Percentiles rank a stretch among this genome's conserved stretches.
phyloP scores from a whole-genome alignment of 2,888 invertebrate genomes.

The Phlogophora meticulosa region DNA sequence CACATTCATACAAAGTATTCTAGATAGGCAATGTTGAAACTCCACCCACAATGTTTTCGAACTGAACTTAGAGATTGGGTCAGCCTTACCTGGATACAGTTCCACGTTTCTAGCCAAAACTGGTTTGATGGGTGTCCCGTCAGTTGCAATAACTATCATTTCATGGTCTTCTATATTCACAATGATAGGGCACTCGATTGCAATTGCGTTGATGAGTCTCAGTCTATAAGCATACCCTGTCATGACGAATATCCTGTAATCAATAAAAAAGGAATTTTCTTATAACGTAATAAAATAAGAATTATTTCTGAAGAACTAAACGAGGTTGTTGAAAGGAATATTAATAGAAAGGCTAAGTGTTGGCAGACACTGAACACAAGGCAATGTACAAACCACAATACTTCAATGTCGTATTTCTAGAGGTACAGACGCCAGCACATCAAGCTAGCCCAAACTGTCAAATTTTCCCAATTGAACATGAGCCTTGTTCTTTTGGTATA shows the following conservation, averaged over 20 bases:
- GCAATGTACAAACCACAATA: slow-evolving; percentile 42
- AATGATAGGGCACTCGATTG: slow-evolving; percentile 88
- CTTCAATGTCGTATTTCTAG: slow-evolving; percentile 50
- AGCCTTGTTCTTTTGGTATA: too few species aligned
- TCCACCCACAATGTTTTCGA: not conserved
- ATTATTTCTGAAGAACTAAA: not conserved
- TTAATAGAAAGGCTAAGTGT: slow-evolving; percentile 34
- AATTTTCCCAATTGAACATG: too few species aligned
- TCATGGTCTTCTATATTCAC: slow-evolving; percentile 88
- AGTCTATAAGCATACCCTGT: slow-evolving; percentile 89
- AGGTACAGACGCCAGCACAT: too few species aligned
- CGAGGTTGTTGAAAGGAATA: slow-evolving; percentile 1
- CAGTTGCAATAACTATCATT: slow-evolving; percentile 89
- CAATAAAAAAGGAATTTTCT: not conserved
- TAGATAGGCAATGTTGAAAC: slow-evolving; percentile 10
- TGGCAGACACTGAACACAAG: slow-evolving; percentile 15
- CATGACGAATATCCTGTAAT: slow-evolving; percentile 85
- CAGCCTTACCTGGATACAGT: slow-evolving; percentile 87
- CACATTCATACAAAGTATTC: not conserved
- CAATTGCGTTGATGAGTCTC: slow-evolving; percentile 90
- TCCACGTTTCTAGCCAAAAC: slow-evolving; percentile 79
- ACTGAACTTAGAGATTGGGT: slow-evolving; percentile 24
- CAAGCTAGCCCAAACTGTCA: too few species aligned
- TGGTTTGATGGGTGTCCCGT: slow-evolving; percentile 89
- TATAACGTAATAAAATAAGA: not conserved